Evolutionary conservation across 1,140 invertebrate species (phyloP), one percentile per base, ranked within the genome.

Genomic region (Thrips palmi): DNA sequence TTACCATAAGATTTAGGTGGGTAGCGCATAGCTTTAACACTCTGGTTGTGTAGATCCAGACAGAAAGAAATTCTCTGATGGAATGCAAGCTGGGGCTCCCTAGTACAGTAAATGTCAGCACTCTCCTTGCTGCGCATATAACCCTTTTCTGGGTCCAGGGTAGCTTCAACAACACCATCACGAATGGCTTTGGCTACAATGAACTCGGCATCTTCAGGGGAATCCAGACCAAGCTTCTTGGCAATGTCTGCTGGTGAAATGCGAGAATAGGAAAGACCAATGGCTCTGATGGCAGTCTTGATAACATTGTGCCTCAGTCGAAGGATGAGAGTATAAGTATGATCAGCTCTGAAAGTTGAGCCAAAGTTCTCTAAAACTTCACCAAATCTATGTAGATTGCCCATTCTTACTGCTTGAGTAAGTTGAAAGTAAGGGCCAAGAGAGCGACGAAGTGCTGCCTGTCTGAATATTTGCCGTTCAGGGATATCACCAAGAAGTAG

Each of bases 181-280:
- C 91, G 66, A 39, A 99, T 98, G n/a, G 94, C 93, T 64, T 99
- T 99, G 0, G 93, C 91, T 0, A 98, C 92, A 54, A 99, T 96
- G 54, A 94, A 98, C 57, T 99, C 94, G 1, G 93, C 93, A 71
- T 99, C 94, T 53, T 94, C 88, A 2, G 87, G 77, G 7, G 84
- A 92, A 53, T 94, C 91, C 12, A 98, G 60, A 8, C 85, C 78
- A 17, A 99, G 60, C 53, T 98, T 97, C 42, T 73, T 68, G 6
- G 92, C 91, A 50, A 98, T 92, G 59, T 97, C 91, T 39, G 75
- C 69, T 1, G 96, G 77, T 7, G 88, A 92, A 46, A 99, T 99
- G 33, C 87, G 70, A 0, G 92, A 97, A 58, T 99, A 99, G 0
- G 92, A 94, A 1, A 93, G 55, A 10, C 88, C 92, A 57, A 99